Conservation (phyloP, 2,113 vertebrate species). For the Rafetus swinhoei region DNA sequence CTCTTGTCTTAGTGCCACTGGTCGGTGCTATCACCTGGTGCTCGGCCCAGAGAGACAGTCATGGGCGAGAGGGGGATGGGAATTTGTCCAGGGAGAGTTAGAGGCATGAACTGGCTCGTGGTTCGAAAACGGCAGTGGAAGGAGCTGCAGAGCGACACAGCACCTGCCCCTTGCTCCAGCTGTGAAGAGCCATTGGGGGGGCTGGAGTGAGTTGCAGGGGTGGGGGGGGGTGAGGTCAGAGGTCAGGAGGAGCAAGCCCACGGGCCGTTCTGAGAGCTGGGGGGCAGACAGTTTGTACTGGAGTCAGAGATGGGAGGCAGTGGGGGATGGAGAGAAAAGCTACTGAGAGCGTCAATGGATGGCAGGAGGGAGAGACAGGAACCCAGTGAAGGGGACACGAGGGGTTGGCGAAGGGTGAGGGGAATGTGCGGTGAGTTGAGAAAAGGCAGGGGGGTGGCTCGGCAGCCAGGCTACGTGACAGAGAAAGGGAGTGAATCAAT, state of each 20-base stretch:
- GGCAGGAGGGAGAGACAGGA: background rate
- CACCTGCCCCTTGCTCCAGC: background rate
- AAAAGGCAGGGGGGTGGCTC: background rate
- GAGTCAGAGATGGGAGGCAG: background rate
- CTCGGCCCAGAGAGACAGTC: background rate
- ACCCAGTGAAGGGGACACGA: background rate
- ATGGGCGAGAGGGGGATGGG: background rate
- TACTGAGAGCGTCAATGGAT: background rate
- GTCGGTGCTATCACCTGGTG: no score
- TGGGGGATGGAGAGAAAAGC: background rate
- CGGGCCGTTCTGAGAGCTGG: background rate
- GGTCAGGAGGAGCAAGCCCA: background rate
- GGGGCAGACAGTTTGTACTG: background rate
- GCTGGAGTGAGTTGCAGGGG: background rate
- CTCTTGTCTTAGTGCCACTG: background rate
- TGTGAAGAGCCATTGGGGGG: background rate
- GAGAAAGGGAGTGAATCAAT: background rate
- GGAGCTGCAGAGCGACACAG: background rate
- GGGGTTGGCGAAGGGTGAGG: background rate
- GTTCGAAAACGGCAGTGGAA: background rate
- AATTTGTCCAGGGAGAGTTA: background rate
- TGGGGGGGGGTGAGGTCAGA: background rate
- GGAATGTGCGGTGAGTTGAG: background rate
- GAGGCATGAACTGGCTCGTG: background rate
- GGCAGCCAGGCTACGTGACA: rapidly evolving